Evolutionary conservation across 2,888 invertebrate species (phyloP), one percentile per base, ranked within the genome.

Genomic region (Limnephilus lunatus): DNA sequence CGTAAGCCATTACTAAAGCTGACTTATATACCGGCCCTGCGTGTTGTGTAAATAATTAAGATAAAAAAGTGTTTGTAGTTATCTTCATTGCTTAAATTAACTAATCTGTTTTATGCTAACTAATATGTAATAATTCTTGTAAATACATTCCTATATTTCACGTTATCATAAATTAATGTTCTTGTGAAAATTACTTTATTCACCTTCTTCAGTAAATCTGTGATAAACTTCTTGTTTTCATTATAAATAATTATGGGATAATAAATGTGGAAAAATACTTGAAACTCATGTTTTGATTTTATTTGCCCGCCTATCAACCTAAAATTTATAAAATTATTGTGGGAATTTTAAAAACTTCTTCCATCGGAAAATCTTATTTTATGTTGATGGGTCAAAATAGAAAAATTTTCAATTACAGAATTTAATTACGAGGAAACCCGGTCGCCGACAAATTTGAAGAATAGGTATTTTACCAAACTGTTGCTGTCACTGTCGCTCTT

Each of bases 171-270:
- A 30, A 85, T 92, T 32, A 92, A 92, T 90, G 90, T 92, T 89
- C 53, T 85, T 92, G 90, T 90, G 85, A 89, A 92, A 91, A 90
- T 39, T 89, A 85, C 19, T 91, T 81, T 90, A 89, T 87, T 92
- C 35, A 90, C 81, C 81, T 81, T 90, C 92, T 92, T 92, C 89
- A 92, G 92, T 92, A 92, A 92, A 92, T 85, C 92, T 92, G 92
- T 92, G 92, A 92, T 92, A 92, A 85, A 91, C 80, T 83, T 85
- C 68, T 89, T 82, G 81, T 82, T 82, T 90, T 90, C 44, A 90
- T 81, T 82, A 82, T 90, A 81, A 32, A 30, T 89, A 82, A 44
- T 82, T 35, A 53, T 19, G 32, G 25, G 68, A 68, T 88, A 90
- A 81, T 90, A 81, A 90, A 90, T 90, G 90, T 90, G 90, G 30